These are phyloP conservation scores for Rostratula benghalensis DNA, from an alignment of 2,113 vertebrate genomes.

Conservation along the genomic window DNA sequence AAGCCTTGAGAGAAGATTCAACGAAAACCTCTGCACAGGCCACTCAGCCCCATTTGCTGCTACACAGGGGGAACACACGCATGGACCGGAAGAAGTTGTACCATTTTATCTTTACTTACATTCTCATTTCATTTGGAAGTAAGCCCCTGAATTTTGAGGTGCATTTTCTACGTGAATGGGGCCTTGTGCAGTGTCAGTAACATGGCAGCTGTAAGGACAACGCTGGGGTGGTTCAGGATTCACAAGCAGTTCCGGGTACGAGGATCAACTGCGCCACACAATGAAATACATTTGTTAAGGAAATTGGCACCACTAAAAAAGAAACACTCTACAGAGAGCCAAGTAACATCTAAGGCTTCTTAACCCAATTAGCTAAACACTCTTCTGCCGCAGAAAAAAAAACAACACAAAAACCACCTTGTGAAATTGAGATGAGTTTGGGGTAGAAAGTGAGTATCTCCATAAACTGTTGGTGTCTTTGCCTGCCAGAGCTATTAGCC, in stretches of 20 bases:
- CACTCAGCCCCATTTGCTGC: not conserved
- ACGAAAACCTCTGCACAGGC: not conserved
- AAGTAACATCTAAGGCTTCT: constrained; percentile 67
- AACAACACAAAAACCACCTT: constrained; percentile 36
- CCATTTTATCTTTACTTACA: not conserved
- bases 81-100: not conserved
- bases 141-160: not conserved
- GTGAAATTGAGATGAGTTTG: not conserved
- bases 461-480: constrained; percentile 65
- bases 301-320: constrained; percentile 66
- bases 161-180: not conserved
- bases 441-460: constrained; percentile 33
- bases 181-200: not conserved
- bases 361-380: constrained; percentile 67
- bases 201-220: not conserved
- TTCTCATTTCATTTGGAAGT: not conserved
- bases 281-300: constrained; percentile 64
- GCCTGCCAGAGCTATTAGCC: constrained; percentile 72
- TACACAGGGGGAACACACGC: rapidly evolving
- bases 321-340: constrained; percentile 52
- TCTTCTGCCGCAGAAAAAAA: not conserved
- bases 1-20: not conserved
- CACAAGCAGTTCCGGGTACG: constrained; percentile 28
- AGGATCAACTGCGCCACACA: constrained; percentile 62
- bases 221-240: constrained; percentile 33